phyloP scores from a whole-genome alignment of 1,140 invertebrate genomes.

The Dolichoris vasculosae region DNA sequence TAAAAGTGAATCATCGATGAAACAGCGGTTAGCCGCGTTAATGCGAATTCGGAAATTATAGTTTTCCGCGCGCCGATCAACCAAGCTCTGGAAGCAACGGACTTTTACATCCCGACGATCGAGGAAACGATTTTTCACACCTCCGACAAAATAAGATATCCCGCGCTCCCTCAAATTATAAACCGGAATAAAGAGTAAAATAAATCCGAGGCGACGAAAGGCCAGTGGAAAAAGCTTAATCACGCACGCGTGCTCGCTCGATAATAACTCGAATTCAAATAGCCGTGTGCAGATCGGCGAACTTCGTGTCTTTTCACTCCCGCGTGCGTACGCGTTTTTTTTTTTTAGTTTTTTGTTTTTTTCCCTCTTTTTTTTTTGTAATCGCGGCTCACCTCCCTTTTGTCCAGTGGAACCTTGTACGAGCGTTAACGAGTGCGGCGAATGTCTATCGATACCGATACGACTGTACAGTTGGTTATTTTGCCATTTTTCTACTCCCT shows the following conservation, averaged over 20 bases:
- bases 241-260: not conserved
- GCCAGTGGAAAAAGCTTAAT: not conserved
- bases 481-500: conserved; percentile 26
- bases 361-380: conserved; percentile 31
- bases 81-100: not conserved
- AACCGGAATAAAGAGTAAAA: not conserved
- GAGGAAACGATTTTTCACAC: not conserved
- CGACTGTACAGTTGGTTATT: conserved; percentile 45
- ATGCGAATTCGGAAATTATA: not conserved
- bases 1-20: conserved; percentile 18
- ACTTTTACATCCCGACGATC: not conserved
- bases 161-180: not conserved
- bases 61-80: not conserved
- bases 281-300: not conserved
- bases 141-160: not conserved
- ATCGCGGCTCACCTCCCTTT: conserved; percentile 23
- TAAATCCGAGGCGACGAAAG: not conserved
- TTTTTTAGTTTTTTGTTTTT: not conserved
- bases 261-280: conserved; percentile 35
- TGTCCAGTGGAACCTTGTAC: conserved; percentile 29
- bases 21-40: not conserved
- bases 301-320: not conserved
- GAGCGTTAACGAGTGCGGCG: conserved; percentile 43
- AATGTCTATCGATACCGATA: conserved; percentile 46
- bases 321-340: not conserved